Conservation (phyloP, 1,140 invertebrate species). For the Neodiprion lecontei region DNA sequence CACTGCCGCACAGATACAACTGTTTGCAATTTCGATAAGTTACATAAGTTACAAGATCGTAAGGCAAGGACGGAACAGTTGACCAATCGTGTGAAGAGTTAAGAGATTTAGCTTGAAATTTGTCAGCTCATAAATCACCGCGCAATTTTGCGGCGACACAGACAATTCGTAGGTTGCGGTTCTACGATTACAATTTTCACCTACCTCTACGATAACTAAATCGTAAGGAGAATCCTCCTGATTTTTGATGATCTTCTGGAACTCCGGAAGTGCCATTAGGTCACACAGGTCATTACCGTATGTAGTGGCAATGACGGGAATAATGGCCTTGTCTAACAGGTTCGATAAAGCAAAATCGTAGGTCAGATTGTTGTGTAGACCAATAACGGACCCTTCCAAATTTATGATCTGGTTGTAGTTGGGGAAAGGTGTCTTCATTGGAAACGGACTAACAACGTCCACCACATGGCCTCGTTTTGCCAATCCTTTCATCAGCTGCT, state of each 20-base stretch:
- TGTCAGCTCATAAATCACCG: too few relatives aligned
- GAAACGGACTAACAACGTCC: conserved; percentile 53
- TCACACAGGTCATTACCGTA: conserved; percentile 26
- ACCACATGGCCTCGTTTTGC: conserved; percentile 57
- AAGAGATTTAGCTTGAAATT: too few relatives aligned
- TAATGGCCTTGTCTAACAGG: neutral
- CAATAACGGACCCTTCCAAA: neutral
- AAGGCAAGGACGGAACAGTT: too few relatives aligned
- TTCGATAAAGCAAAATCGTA: conserved; percentile 19
- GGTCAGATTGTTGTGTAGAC: conserved; percentile 25
- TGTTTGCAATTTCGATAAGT: too few relatives aligned
- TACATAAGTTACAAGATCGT: too few relatives aligned
- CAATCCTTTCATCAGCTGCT: conserved; percentile 47
- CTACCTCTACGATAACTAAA: conserved; percentile 41
- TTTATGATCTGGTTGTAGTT: conserved; percentile 48
- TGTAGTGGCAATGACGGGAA: conserved; percentile 29
- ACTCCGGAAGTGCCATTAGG: conserved; percentile 28
- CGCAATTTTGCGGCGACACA: too few relatives aligned
- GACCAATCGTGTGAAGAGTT: too few relatives aligned
- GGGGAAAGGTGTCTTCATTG: conserved; percentile 38
- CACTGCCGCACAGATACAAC: too few relatives aligned
- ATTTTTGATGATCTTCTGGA: conserved; percentile 37
- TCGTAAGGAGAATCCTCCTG: conserved; percentile 44
- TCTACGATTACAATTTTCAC: neutral
- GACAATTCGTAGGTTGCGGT: too few relatives aligned